phyloP scores from a whole-genome alignment of 1,140 invertebrate species.

The Calosoma granatense region DNA sequence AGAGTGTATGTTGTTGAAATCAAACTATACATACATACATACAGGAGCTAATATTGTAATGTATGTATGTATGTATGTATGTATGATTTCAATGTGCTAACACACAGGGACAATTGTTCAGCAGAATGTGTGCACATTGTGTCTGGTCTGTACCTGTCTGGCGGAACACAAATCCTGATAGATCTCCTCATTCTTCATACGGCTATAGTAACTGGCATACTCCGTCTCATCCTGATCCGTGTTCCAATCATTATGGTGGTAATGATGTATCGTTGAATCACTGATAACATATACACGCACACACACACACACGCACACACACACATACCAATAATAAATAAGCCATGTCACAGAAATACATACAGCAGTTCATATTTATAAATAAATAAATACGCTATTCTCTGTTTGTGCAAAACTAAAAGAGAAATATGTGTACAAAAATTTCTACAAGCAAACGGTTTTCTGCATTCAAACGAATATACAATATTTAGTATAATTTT shows the following conservation, averaged over 20 bases:
- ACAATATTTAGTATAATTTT: no score
- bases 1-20: no score
- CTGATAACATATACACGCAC: slow-evolving; percentile 30
- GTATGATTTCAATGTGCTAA: no score
- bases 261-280: slow-evolving; percentile 29
- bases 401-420: background rate
- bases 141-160: slow-evolving; percentile 11
- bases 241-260: slow-evolving; percentile 31
- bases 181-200: slow-evolving; percentile 65
- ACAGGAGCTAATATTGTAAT: background rate
- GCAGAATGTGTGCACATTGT: no score
- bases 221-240: slow-evolving; percentile 43
- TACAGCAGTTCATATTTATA: background rate
- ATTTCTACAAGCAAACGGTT: no score
- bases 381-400: no score
- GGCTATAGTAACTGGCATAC: slow-evolving; percentile 54
- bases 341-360: slow-evolving; percentile 34
- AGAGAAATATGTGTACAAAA: background rate
- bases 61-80: no score
- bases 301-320: slow-evolving; percentile 9
- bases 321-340: slow-evolving; percentile 14
- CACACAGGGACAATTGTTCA: no score
- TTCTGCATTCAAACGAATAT: no score
- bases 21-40: background rate
- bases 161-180: slow-evolving; percentile 71